Percentiles rank a stretch among this genome's conserved stretches.
phyloP scores from a whole-genome alignment of 2,888 invertebrate genomes.

The Augochlorella aurata region DNA sequence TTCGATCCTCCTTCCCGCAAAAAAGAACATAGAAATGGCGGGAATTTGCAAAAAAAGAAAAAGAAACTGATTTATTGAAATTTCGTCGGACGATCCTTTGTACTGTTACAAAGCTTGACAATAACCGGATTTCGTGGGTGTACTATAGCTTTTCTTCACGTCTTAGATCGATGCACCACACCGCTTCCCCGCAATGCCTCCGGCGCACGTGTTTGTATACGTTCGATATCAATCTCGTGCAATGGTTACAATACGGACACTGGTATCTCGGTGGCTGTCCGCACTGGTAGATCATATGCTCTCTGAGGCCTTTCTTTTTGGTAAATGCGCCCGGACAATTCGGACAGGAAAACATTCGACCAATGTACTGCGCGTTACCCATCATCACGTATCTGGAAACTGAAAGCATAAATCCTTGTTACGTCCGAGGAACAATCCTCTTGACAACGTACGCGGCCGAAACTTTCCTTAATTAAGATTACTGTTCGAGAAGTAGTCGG shows the following conservation, averaged over 20 bases:
- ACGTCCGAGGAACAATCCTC: slow-evolving; percentile 6
- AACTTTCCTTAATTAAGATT: neutral
- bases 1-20: neutral
- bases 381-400: slow-evolving; percentile 30
- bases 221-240: slow-evolving; percentile 72
- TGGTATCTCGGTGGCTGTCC: slow-evolving; percentile 66
- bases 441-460: neutral
- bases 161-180: slow-evolving; percentile 53
- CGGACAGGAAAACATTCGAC: slow-evolving; percentile 36
- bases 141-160: no score
- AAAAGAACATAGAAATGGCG: neutral
- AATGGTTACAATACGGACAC: slow-evolving; percentile 59
- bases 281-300: slow-evolving; percentile 66
- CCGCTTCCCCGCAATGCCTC: slow-evolving; percentile 67
- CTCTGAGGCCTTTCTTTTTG: slow-evolving; percentile 50
- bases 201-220: slow-evolving; percentile 75
- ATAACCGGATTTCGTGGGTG: neutral
- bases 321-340: slow-evolving; percentile 48
- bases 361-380: neutral
- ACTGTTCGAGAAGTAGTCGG: neutral
- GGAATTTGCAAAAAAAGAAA: neutral
- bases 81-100: neutral
- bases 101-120: neutral
- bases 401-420: slow-evolving; percentile 47
- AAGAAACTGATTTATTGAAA: no score